A percentile compares a stretch with the other conserved stretches of the same genome.
phyloP scores from a whole-genome alignment of 2,888 invertebrate genomes.

The Trissolcus brochymenae region DNA sequence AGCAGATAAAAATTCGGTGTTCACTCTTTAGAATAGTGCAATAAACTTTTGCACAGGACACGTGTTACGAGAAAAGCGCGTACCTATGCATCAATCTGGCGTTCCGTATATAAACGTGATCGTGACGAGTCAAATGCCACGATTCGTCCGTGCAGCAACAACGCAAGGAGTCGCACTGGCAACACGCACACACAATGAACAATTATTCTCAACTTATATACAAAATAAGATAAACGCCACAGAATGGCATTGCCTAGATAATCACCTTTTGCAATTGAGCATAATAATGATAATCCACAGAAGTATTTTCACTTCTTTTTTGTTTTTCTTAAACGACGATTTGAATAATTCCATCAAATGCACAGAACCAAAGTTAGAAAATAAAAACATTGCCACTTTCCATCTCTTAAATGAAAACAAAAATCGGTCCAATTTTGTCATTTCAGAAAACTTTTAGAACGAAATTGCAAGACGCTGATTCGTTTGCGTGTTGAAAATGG shows the following conservation, averaged over 20 bases:
- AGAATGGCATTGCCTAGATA: background rate
- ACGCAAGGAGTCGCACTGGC: background rate
- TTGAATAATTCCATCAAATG: no score
- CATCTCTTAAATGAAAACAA: background rate
- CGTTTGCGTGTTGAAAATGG: slow-evolving; percentile 31
- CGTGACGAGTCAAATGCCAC: slow-evolving; percentile 55
- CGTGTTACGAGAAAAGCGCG: slow-evolving; percentile 33
- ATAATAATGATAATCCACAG: background rate
- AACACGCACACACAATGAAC: slow-evolving; percentile 3
- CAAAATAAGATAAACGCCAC: background rate
- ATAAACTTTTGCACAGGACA: slow-evolving; percentile 41
- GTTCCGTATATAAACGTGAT: slow-evolving; percentile 46
- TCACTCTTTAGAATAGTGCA: slow-evolving; percentile 22
- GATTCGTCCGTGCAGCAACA: slow-evolving; percentile 18
- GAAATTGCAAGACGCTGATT: slow-evolving; percentile 19
- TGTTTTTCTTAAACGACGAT: no score
- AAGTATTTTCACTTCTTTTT: background rate
- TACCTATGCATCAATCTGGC: slow-evolving; percentile 45
- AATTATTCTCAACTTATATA: slow-evolving; percentile 3
- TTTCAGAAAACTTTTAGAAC: no score
- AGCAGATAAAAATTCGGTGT: slow-evolving; percentile 23
- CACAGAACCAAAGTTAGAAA: no score
- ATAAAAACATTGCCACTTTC: no score
- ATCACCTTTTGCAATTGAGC: background rate
- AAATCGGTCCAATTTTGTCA: slow-evolving; percentile 15